These are phyloP conservation scores for Choreutis nemorana DNA, from an alignment of 2,888 invertebrate genomes.

Conservation along the genomic window DNA sequence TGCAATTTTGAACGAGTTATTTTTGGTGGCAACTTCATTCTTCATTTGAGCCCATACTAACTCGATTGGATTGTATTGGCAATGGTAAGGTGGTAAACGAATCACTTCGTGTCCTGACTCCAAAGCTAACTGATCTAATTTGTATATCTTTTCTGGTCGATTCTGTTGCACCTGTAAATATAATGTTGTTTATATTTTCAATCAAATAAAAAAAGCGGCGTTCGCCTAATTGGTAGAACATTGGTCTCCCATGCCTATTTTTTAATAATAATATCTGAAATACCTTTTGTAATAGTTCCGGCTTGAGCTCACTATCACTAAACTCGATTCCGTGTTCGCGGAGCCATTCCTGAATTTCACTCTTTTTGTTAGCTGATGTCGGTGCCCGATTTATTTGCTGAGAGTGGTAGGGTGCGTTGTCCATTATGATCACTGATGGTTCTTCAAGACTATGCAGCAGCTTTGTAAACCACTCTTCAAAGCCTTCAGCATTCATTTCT, in stretches of 20 bases:
- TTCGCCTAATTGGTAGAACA: too few relatives aligned
- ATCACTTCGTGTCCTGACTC: slow-evolving; percentile 4
- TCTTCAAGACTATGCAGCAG: slow-evolving; percentile 4
- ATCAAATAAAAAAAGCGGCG: too few relatives aligned
- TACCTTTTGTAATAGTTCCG: background rate
- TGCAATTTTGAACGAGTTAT: slow-evolving; percentile 7
- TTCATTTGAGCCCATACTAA: slow-evolving; percentile 12
- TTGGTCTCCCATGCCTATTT: too few relatives aligned
- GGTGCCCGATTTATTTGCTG: slow-evolving; percentile 7
- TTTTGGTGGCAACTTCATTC: slow-evolving; percentile 9
- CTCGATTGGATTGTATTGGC: slow-evolving; percentile 12
- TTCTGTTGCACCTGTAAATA: background rate
- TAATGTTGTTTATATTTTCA: too few relatives aligned
- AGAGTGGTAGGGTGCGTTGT: too few relatives aligned
- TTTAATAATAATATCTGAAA: too few relatives aligned
- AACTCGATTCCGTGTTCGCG: background rate
- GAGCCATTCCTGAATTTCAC: slow-evolving; percentile 8
- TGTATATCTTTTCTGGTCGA: background rate
- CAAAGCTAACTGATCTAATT: slow-evolving; percentile 2
- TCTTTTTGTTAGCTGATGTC: slow-evolving; percentile 5
- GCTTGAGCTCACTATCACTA: slow-evolving; percentile 4
- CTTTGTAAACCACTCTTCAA: slow-evolving; percentile 8
- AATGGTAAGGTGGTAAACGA: slow-evolving; percentile 12
- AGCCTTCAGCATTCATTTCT: slow-evolving; percentile 8
- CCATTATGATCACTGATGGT: slow-evolving; percentile 9